Evolutionary conservation across 1,140 invertebrate genomes (phyloP).

Genomic region (Chrysomallon squamiferum): DNA sequence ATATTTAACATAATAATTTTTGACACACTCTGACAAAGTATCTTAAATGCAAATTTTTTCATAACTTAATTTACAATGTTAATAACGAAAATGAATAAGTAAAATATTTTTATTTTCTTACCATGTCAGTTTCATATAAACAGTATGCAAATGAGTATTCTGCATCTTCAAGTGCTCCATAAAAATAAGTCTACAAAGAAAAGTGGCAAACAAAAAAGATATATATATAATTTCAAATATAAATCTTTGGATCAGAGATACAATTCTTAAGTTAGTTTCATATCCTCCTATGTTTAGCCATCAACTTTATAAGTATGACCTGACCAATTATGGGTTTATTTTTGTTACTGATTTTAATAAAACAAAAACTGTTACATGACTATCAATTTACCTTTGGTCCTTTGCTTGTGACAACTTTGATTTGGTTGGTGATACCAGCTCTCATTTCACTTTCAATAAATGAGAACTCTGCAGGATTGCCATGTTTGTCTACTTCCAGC

Average conservation of each 20-base stretch:
- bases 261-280: no score
- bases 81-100: no score
- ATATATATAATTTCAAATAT: not conserved
- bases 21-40: no score
- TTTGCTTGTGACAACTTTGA: conserved; percentile 44
- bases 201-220: conserved; percentile 3
- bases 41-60: no score
- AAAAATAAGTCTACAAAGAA: conserved; percentile 61
- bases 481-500: conserved; percentile 61
- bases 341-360: no score
- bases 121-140: conserved; percentile 62
- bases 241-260: not conserved
- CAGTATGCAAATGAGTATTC: conserved; percentile 65
- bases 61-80: no score
- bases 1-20: no score
- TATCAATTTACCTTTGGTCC: conserved; percentile 45
- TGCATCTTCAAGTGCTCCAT: conserved; percentile 58
- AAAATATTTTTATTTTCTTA: no score
- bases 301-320: no score
- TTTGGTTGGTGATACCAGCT: conserved; percentile 47
- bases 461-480: conserved; percentile 58
- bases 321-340: no score
- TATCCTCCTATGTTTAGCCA: no score
- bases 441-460: conserved; percentile 58
- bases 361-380: no score